Percentiles rank a stretch among this genome's conserved stretches.
phyloP scores from a whole-genome alignment of 1,140 invertebrate species.

The Hypsibius dujardini region DNA sequence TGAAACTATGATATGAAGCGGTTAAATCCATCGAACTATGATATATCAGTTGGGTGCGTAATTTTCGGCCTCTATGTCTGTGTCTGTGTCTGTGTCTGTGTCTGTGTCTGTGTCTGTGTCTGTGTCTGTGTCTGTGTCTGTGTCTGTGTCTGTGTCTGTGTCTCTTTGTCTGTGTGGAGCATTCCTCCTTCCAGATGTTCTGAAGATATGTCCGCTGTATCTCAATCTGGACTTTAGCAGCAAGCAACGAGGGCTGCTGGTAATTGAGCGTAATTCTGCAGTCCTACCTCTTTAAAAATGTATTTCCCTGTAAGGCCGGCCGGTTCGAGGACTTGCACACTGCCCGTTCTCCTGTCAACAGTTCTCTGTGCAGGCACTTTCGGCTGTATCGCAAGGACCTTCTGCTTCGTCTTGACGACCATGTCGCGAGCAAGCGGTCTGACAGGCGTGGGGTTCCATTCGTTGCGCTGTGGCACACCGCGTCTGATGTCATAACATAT shows the following conservation, averaged over 20 bases:
- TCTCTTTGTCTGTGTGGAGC: no score
- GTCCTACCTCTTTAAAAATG: not conserved
- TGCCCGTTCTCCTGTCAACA: not conserved
- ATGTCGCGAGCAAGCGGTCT: not conserved
- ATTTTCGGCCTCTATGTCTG: not conserved
- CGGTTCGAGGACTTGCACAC: not conserved
- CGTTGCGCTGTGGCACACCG: not conserved
- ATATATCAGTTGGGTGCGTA: not conserved
- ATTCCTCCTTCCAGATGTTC: no score
- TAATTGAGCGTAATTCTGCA: not conserved
- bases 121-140: no score
- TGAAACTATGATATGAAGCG: not conserved
- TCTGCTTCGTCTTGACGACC: not conserved
- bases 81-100: not conserved
- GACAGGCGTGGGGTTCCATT: not conserved
- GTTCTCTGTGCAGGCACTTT: not conserved
- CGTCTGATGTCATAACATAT: no score
- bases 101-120: no score
- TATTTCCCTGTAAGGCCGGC: not conserved
- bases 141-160: no score
- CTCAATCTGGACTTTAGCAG: not conserved
- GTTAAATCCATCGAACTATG: not conserved
- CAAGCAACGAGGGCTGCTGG: not conserved
- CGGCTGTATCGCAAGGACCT: not conserved
- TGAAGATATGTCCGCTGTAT: not conserved